Conservation (phyloP, 2,888 invertebrate species). For the Pegoplata infirma region DNA sequence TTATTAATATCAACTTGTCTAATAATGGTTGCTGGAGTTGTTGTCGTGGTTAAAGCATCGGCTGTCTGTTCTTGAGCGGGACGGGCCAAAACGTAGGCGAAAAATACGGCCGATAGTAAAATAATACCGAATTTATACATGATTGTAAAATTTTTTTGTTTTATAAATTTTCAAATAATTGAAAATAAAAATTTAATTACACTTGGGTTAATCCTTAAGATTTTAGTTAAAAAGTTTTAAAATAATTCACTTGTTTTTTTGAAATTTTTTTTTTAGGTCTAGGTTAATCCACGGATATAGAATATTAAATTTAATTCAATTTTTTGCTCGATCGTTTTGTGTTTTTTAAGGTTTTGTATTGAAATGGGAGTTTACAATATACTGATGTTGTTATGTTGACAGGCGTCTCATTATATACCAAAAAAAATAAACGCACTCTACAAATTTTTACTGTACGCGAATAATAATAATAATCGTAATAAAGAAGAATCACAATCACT, state of each 20-base stretch:
- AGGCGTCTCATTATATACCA: constrained; percentile 51
- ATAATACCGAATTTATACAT: constrained; percentile 71
- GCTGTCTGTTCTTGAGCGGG: constrained; percentile 69
- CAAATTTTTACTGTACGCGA: constrained; percentile 15
- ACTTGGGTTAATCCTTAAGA: constrained; percentile 3
- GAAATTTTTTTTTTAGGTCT: constrained; percentile 51
- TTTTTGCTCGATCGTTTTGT: background rate
- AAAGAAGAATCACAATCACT: background rate
- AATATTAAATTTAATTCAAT: constrained; percentile 13
- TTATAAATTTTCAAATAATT: no score
- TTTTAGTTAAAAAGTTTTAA: constrained; percentile 31
- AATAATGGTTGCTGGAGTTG: constrained; percentile 79
- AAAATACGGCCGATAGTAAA: constrained; percentile 69
- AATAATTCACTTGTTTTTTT: constrained; percentile 65
- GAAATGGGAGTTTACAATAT: constrained; percentile 52
- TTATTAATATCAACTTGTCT: constrained; percentile 78
- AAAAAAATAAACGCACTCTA: constrained; percentile 44
- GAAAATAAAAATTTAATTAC: background rate
- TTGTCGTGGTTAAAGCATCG: constrained; percentile 66
- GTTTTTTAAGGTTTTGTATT: background rate
- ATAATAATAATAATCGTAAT: constrained; percentile 43
- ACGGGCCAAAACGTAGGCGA: constrained; percentile 70
- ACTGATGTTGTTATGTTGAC: constrained; percentile 54
- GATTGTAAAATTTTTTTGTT: constrained; percentile 44
- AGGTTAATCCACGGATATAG: constrained; percentile 8